Evolutionary conservation across 2,113 vertebrate genomes (phyloP).

Genomic region (Formicarius rufipectus): DNA sequence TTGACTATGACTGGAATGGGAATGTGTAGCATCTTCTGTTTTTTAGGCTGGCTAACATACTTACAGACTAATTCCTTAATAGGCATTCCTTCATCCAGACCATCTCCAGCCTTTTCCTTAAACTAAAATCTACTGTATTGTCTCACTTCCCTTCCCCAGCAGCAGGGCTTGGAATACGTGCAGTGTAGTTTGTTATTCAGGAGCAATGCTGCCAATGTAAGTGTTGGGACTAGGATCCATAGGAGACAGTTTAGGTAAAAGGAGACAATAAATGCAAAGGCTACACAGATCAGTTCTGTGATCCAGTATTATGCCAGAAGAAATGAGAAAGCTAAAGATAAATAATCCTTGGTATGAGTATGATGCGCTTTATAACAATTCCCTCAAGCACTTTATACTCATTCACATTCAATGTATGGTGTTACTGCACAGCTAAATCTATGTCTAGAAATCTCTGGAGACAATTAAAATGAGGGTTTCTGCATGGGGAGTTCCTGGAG

Average conservation of each 20-base stretch:
- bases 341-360: background rate
- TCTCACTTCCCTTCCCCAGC: background rate
- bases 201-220: background rate
- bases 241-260: background rate
- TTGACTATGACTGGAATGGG: background rate
- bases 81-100: background rate
- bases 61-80: background rate
- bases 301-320: background rate
- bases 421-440: background rate
- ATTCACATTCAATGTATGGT: background rate
- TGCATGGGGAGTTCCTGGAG: background rate
- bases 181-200: background rate
- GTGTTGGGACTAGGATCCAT: background rate
- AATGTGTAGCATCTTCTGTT: background rate
- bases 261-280: background rate
- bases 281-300: background rate
- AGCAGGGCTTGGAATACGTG: background rate
- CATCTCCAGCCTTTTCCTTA: background rate
- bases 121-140: background rate
- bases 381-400: background rate
- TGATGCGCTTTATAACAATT: background rate
- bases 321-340: background rate
- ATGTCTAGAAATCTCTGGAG: conserved; percentile 1
- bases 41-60: background rate
- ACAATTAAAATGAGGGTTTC: background rate